These are phyloP conservation scores for Cervus canadensis DNA, from an alignment of 2,113 vertebrate species.

Conservation along the genomic window DNA sequence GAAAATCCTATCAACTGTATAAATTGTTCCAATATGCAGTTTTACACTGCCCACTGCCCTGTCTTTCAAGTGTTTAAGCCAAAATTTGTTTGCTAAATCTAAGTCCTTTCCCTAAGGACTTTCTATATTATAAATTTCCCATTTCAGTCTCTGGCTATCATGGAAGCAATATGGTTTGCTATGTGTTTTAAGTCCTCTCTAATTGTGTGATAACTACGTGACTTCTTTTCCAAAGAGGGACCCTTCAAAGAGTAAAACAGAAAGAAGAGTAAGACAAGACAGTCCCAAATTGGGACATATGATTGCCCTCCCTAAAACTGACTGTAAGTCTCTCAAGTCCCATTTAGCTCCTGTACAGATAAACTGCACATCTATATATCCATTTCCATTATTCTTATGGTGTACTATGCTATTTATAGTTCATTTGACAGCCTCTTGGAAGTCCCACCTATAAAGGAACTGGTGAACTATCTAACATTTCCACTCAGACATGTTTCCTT, in stretches of 20 bases:
- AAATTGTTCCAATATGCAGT: not conserved
- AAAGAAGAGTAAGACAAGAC: not conserved
- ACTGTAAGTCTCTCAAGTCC: not conserved
- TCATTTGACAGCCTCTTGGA: not conserved
- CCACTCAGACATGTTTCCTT: not conserved
- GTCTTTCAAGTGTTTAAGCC: not conserved
- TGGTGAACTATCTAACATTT: not conserved
- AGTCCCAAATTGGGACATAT: not conserved
- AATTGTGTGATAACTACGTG: not conserved
- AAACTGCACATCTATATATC: not conserved
- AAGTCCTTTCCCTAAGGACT: not conserved
- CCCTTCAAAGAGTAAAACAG: not conserved
- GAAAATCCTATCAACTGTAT: not conserved
- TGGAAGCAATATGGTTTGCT: not conserved
- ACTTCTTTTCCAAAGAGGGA: not conserved
- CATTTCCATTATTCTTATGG: not conserved
- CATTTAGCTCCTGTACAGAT: not conserved
- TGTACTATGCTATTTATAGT: not conserved
- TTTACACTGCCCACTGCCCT: not conserved
- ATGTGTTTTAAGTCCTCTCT: not conserved
- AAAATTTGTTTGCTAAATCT: not conserved
- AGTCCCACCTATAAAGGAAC: not conserved
- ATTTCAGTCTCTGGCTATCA: not conserved
- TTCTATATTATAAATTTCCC: not conserved
- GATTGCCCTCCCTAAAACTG: not conserved